phyloP scores from a whole-genome alignment of 2,113 vertebrate species.

The Antigone vipio region DNA sequence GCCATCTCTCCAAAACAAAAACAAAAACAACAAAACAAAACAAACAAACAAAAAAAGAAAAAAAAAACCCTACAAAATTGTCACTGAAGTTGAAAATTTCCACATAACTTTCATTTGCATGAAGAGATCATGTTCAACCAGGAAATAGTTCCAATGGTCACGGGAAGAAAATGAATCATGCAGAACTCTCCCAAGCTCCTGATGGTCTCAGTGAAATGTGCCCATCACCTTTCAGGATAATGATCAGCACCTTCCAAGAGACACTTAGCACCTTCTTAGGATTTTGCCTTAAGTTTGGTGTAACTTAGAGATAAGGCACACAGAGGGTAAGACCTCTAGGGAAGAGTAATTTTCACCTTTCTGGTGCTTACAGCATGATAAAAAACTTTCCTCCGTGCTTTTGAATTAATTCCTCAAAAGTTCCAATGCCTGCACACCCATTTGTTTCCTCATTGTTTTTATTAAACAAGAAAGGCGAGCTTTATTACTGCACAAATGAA shows the following conservation, averaged over 20 bases:
- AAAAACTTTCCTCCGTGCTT: constrained; percentile 71
- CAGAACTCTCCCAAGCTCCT: neutral
- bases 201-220: neutral
- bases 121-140: neutral
- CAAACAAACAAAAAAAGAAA: too few relatives aligned
- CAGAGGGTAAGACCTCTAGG: constrained; percentile 13
- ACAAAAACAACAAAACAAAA: neutral
- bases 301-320: constrained; percentile 24
- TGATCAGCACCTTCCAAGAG: neutral
- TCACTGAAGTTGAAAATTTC: neutral
- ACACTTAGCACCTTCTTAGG: neutral
- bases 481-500: constrained; percentile 83
- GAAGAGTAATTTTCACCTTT: constrained; percentile 66
- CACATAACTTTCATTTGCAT: neutral
- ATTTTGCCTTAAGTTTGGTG: constrained; percentile 17
- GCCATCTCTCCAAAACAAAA: neutral
- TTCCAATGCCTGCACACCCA: constrained; percentile 80
- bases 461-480: constrained; percentile 82
- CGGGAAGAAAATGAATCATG: neutral
- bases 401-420: constrained; percentile 82
- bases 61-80: neutral
- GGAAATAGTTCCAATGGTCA: neutral
- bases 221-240: neutral
- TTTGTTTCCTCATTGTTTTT: constrained; percentile 85
- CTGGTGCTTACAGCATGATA: constrained; percentile 68